These are phyloP conservation scores for Arctocebus calabarensis DNA, from an alignment of 2,797 vertebrate genomes.

Conservation along the genomic window DNA sequence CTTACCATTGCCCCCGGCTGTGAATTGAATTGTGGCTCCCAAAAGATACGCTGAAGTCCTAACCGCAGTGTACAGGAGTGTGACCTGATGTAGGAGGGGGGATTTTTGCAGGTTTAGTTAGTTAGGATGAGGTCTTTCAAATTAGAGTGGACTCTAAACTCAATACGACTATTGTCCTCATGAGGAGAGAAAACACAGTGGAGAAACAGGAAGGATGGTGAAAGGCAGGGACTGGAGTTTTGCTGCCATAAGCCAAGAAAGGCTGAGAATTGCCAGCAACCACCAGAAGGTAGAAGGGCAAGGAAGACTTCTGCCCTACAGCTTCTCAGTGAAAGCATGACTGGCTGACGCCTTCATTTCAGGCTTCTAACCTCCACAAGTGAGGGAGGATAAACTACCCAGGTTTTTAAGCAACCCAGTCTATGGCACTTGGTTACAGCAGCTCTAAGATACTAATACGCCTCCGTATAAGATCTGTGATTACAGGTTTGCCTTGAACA, in stretches of 20 bases:
- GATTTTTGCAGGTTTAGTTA: constrained; percentile 1
- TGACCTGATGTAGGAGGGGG: constrained; percentile 8
- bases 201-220: neutral
- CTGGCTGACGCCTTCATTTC: neutral
- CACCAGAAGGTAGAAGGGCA: neutral
- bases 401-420: neutral
- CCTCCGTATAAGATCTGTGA: neutral
- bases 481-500: neutral
- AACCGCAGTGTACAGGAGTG: neutral
- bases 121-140: constrained; percentile 24
- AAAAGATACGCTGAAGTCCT: neutral
- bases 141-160: neutral
- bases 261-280: neutral
- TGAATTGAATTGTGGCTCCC: neutral
- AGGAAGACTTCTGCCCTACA: neutral
- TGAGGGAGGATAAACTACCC: neutral
- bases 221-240: neutral
- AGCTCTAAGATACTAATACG: neutral
- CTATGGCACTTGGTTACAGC: neutral
- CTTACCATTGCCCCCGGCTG: neutral
- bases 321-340: neutral
- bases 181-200: neutral
- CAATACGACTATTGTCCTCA: neutral
- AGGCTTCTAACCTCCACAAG: neutral
- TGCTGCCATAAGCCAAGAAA: neutral